Evolutionary conservation across 2,888 invertebrate species (phyloP), one percentile per base, ranked within the genome.

Genomic region (Amaurobius ferox): DNA sequence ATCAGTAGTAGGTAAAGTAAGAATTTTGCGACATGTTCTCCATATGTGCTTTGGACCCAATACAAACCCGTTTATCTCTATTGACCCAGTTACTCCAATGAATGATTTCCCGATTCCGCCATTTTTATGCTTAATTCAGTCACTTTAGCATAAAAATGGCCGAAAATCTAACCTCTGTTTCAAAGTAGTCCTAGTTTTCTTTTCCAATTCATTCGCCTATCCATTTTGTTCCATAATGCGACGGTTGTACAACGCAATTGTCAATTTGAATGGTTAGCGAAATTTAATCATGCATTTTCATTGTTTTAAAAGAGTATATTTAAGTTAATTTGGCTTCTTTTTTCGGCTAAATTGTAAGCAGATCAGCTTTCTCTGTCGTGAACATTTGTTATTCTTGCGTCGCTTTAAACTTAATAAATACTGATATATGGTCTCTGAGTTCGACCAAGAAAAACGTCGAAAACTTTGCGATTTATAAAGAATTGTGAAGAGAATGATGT

Each of bases 311-410:
- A 55, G 44, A 44, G 16, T 16, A 16, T 7, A 2, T 55, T 55
- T 55, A 23, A 55, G 55, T 55, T 55, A 55, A 55, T 55, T 55
- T 55, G 55, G 1, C 5, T 55, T 55, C 23, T 55, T 55, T 55
- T 55, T n/a, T n/a, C 7, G 2, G 6, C 16, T 44, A 16, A 44
- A 11, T 11, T 44, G 16, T 3, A 13, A 23, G 19, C 23, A 55
- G 55, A 55, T 55, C 23, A 55, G 23, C 23, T 55, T 55, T 13
- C 23, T 23, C 2, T 3, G 55, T 23, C 55, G 55, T n/a, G 23
- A 23, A 55, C 19, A 23, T 55, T 55, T 23, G 55, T 55, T 55
- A 55, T 23, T n/a, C 16, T 55, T 23, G 23, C 3, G 9, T 16
- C 2, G 16, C 16, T 5, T 7, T 7, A 44, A 44, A 44, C 16